Evolutionary conservation across 2,797 vertebrate species (phyloP).

Genomic region (Acrossocheilus wenchowensis): DNA sequence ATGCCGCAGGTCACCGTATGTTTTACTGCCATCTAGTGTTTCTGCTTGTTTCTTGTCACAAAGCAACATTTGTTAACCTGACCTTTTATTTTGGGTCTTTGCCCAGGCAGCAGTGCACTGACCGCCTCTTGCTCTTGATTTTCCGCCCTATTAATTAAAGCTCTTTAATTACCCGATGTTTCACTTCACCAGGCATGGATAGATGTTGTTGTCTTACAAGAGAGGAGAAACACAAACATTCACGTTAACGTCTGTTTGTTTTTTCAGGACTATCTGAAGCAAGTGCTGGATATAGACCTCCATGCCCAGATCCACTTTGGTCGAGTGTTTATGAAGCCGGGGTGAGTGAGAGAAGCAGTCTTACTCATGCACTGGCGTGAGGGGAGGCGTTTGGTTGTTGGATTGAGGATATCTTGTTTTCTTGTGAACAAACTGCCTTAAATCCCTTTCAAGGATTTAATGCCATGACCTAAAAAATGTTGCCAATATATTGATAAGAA

Average conservation of each 20-base stretch:
- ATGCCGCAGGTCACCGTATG: not conserved
- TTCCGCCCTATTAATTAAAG: conserved; percentile 35
- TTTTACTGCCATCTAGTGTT: conserved; percentile 53
- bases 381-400: not conserved
- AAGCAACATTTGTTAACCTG: conserved; percentile 28
- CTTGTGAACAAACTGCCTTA: not conserved
- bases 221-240: not conserved
- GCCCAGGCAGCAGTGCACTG: conserved; percentile 19
- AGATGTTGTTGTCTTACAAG: conserved; percentile 12
- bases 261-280: conserved; percentile 96
- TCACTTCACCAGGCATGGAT: conserved; percentile 1
- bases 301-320: conserved; percentile 99
- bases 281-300: conserved; percentile 98
- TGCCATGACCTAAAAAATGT: not conserved
- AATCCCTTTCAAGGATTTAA: not conserved
- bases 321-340: conserved; percentile 99
- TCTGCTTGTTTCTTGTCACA: not conserved
- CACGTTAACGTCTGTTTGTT: not conserved
- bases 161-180: conserved; percentile 40
- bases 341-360: conserved; percentile 74
- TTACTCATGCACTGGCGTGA: not conserved
- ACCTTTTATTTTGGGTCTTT: conserved; percentile 32
- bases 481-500: not conserved
- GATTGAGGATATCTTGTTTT: not conserved
- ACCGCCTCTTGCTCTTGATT: conserved; percentile 24